Evolutionary conservation across 2,113 vertebrate species (phyloP).

Genomic region (Ctenomys sociabilis): DNA sequence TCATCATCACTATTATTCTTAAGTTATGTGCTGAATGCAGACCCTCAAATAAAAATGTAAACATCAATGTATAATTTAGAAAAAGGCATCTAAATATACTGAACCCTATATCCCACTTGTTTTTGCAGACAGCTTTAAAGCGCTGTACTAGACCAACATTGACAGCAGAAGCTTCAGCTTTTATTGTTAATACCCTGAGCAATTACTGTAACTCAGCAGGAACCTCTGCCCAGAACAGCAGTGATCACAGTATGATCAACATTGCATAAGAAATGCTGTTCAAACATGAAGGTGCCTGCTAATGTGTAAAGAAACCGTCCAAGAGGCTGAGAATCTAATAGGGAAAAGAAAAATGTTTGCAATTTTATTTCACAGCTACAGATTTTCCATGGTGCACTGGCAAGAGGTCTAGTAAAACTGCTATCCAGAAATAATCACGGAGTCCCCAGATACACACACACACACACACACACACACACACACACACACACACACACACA

Average conservation of each 20-base stretch:
- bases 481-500: background rate
- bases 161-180: constrained; percentile 78
- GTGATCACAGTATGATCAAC: constrained; percentile 59
- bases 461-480: too few relatives aligned
- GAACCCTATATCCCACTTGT: constrained; percentile 14
- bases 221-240: constrained; percentile 74
- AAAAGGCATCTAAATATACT: constrained; percentile 50
- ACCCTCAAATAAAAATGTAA: background rate
- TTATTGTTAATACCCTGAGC: constrained; percentile 79
- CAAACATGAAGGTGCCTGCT: constrained; percentile 70
- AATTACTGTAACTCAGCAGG: constrained; percentile 81
- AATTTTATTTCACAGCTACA: background rate
- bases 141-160: constrained; percentile 56
- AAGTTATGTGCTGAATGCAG: background rate
- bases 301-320: background rate
- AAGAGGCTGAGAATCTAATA: constrained; percentile 44
- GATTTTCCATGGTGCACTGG: background rate
- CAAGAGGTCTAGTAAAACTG: constrained; percentile 20
- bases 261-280: constrained; percentile 60
- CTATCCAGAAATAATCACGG: too few relatives aligned
- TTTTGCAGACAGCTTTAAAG: constrained; percentile 73
- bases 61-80: background rate
- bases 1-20: constrained; percentile 21
- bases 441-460: too few relatives aligned
- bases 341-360: background rate